Base-by-base conservation (phyloP, 2,888 invertebrate species). In the Caenorhabditis auriculariae region DNA sequence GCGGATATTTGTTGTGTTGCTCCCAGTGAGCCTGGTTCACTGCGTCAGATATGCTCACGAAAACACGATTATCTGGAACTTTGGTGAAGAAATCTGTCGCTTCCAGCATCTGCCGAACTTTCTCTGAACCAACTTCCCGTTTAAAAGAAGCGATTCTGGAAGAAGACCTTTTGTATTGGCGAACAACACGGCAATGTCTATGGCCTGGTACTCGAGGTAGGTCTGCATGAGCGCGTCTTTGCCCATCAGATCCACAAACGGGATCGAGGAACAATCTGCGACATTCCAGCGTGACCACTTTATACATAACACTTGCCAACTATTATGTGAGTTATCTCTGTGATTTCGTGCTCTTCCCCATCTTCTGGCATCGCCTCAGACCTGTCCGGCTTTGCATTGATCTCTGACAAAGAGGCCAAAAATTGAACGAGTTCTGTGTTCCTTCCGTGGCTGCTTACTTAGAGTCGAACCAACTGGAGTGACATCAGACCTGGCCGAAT, bases 261-360 rank as follows among this genome's bases (percentile, higher is more conserved):
- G 66, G 44, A 78, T 69, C 4, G 72, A 63, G 15, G 83, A 82
- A 65, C 83, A 84, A 65, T 84, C 84, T 48, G 82, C 63, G 54
- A 82, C 75, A 38, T 82, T 21, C 46, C 43, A 4, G 24, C 23
- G 27, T 6, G 6, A n/a, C 24, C 24, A 43, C 27, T 28, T 44
- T 15, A 4, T 47, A 23, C 23, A 23, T 44, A 44, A 44, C 19
- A 12, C 46, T 37, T 29, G 63, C 66, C 68, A 38, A 75, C 51
- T 27, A 75, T 66, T 15, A 76, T 64, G 49, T 76, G 75, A 6
- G 73, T 74, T 9, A 76, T 43, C 19, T 68, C 63, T 7, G 57
- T 59, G 2, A 47, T 52, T 15, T 49, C 61, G n/a, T 57, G 50
- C 4, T 61, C 59, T 28, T 60, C 47, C 9, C 50, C 53, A 9